Percentiles rank a stretch among this genome's conserved stretches.
Conservation (phyloP, 2,797 vertebrate species). For the Moxostoma hubbsi region DNA sequence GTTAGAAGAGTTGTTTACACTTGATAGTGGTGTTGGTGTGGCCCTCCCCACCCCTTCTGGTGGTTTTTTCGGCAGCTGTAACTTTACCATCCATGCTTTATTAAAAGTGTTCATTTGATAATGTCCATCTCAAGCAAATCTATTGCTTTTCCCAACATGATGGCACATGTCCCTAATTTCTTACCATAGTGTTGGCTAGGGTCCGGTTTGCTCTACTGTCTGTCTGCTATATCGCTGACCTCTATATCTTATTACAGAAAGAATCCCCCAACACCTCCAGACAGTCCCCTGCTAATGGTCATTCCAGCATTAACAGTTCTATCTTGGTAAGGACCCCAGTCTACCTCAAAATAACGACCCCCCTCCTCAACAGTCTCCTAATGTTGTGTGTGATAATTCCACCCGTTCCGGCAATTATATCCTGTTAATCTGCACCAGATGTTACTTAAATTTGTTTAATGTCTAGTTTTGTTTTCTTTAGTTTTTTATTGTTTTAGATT, state of each 20-base stretch:
- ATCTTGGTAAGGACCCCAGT: slow-evolving; percentile 90
- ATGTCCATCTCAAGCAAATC: neutral
- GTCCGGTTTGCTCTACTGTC: slow-evolving; percentile 57
- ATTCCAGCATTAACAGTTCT: slow-evolving; percentile 99
- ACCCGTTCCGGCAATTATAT: slow-evolving; percentile 11
- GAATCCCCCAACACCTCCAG: slow-evolving; percentile 97
- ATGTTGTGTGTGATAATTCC: slow-evolving; percentile 50
- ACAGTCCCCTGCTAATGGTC: slow-evolving; percentile 99
- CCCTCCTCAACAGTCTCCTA: slow-evolving; percentile 10
- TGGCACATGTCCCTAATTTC: slow-evolving; percentile 40
- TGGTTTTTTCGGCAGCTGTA: neutral
- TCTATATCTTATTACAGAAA: slow-evolving; percentile 99
- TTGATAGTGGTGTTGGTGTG: neutral
- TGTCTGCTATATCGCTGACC: slow-evolving; percentile 82
- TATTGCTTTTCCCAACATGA: slow-evolving; percentile 25
- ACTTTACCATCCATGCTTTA: slow-evolving; percentile 16
- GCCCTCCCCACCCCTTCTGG: slow-evolving; percentile 61
- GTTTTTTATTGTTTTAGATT: neutral
- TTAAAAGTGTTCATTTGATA: too few relatives aligned
- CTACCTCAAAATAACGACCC: slow-evolving; percentile 44
- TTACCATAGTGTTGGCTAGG: slow-evolving; percentile 57
- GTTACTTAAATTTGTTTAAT: neutral
- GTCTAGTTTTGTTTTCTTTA: slow-evolving; percentile 21
- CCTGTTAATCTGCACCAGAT: slow-evolving; percentile 20
- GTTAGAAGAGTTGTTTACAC: neutral